A percentile compares a stretch with the other conserved stretches of the same genome.
These are phyloP conservation scores for Pinctada fucata DNA, from an alignment of 2,888 invertebrate species.

Conservation along the genomic window DNA sequence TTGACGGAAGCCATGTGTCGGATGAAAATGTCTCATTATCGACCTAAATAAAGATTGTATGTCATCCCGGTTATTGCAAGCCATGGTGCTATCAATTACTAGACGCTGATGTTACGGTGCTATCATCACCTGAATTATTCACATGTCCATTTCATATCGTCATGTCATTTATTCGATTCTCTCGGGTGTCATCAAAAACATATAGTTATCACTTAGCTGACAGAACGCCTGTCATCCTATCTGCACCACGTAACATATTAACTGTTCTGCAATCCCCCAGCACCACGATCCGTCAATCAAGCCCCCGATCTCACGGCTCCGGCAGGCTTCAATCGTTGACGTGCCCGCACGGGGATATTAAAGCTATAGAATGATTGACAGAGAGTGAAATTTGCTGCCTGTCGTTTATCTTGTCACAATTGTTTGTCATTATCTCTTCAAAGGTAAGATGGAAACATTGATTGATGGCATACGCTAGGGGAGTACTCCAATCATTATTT, in stretches of 20 bases:
- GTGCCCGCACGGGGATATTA: conserved; percentile 19
- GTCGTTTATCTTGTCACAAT: conserved; percentile 21
- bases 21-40: no score
- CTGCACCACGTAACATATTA: conserved; percentile 24
- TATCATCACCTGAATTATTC: conserved; percentile 27
- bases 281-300: conserved; percentile 24
- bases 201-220: conserved; percentile 31
- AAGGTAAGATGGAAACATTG: background rate
- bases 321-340: conserved; percentile 5
- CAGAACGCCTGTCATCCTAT: conserved; percentile 30
- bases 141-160: conserved; percentile 32
- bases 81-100: conserved; percentile 10
- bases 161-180: conserved; percentile 25
- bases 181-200: conserved; percentile 33
- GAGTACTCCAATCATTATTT: background rate
- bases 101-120: background rate
- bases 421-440: background rate
- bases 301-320: background rate
- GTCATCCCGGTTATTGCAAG: background rate
- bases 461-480: background rate
- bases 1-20: no score
- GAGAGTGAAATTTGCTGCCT: conserved; percentile 25
- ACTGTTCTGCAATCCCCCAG: conserved; percentile 18
- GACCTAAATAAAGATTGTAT: no score
- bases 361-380: conserved; percentile 11